phyloP scores from a whole-genome alignment of 53 echinoderm and acorn worm genomes.

The Holothuria leucospilota region DNA sequence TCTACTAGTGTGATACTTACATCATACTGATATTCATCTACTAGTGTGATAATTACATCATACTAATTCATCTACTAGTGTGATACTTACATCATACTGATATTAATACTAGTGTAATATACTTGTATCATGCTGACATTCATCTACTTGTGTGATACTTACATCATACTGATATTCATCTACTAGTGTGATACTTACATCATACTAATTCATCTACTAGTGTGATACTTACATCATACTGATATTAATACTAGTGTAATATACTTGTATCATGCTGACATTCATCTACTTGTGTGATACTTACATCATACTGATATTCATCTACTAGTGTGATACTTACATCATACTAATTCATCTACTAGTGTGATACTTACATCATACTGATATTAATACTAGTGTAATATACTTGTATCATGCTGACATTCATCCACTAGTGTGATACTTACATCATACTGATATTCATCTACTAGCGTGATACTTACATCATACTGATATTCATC shows the following conservation, averaged over 20 bases:
- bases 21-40: too few relatives aligned
- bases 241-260: too few relatives aligned
- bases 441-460: not conserved
- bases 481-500: not conserved
- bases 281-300: conserved; percentile 88
- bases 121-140: not conserved
- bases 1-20: too few relatives aligned
- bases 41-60: not conserved
- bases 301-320: too few relatives aligned
- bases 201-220: conserved; percentile 96
- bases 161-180: not conserved
- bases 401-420: not conserved
- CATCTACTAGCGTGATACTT: not conserved
- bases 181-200: conserved; percentile 69
- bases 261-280: conserved; percentile 88
- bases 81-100: not conserved
- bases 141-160: not conserved
- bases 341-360: too few relatives aligned
- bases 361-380: not conserved
- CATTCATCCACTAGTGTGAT: not conserved
- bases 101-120: not conserved
- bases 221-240: conserved; percentile 66
- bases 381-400: not conserved
- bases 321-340: too few relatives aligned
- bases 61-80: not conserved